A percentile compares a stretch with the other conserved stretches of the same genome.
Conservation (phyloP, 2,888 invertebrate species). For the Neoascia interrupta region DNA sequence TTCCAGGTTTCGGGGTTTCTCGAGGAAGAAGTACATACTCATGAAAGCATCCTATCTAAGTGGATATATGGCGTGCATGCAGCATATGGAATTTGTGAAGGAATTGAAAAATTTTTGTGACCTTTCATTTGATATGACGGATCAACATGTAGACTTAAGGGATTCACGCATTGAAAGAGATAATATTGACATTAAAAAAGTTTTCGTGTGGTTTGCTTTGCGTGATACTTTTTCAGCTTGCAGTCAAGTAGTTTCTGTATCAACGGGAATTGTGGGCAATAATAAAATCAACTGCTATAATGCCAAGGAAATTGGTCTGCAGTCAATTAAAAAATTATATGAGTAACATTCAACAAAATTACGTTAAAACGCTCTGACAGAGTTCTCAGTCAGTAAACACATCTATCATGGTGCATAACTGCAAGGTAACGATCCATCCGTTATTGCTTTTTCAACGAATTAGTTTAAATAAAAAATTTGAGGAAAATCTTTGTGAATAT, state of each 20-base stretch:
- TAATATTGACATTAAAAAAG: background rate
- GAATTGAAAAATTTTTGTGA: background rate
- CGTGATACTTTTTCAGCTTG: background rate
- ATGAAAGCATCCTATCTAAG: background rate
- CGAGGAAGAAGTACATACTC: background rate
- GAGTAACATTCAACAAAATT: background rate
- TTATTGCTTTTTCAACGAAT: too few species aligned
- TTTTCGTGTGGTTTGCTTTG: background rate
- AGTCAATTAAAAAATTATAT: background rate
- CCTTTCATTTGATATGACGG: background rate
- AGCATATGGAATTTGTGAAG: background rate
- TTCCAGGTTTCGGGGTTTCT: background rate
- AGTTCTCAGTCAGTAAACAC: background rate
- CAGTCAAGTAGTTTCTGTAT: background rate
- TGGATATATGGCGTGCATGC: too few species aligned
- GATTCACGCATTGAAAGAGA: background rate
- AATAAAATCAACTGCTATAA: background rate
- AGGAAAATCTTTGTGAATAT: too few species aligned
- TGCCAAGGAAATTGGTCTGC: too few species aligned
- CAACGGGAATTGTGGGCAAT: background rate
- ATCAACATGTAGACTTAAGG: background rate
- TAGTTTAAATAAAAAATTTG: too few species aligned
- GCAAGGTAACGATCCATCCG: background rate
- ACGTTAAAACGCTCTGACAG: background rate
- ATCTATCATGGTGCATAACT: background rate